These are phyloP conservation scores for Hephaestus fuliginosus DNA, from an alignment of 2,797 vertebrate genomes.

Conservation along the genomic window DNA sequence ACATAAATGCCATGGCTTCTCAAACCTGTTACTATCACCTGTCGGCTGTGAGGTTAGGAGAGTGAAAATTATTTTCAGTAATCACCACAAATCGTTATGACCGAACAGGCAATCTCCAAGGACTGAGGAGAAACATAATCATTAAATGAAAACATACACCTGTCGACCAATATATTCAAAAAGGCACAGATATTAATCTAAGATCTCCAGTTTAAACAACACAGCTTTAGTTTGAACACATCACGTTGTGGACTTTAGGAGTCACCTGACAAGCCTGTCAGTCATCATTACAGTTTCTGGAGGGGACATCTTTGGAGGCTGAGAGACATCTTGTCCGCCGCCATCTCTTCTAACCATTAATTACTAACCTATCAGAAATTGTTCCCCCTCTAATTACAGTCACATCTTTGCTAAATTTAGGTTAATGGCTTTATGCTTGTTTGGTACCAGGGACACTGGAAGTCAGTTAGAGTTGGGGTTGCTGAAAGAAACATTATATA, in stretches of 20 bases:
- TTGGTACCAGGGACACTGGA: not conserved
- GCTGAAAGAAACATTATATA: no score
- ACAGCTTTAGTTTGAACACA: not conserved
- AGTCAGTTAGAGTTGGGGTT: no score
- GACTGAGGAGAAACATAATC: conserved; percentile 8
- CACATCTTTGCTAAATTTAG: conserved; percentile 28
- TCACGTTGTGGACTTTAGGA: conserved; percentile 1
- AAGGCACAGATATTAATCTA: not conserved
- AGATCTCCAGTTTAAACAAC: conserved; percentile 7
- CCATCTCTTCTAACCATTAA: conserved; percentile 11
- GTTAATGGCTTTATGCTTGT: not conserved
- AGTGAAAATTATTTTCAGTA: conserved; percentile 27
- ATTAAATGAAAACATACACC: conserved; percentile 25
- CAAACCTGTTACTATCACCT: conserved; percentile 52
- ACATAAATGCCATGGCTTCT: conserved; percentile 21
- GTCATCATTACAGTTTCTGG: conserved; percentile 23
- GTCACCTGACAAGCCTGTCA: conserved; percentile 35
- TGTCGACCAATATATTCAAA: not conserved
- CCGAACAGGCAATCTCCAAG: conserved; percentile 19
- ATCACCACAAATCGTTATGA: conserved; percentile 45
- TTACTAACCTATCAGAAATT: conserved; percentile 23
- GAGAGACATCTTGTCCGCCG: conserved; percentile 19
- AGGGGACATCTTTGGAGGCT: conserved; percentile 3
- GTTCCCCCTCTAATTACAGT: conserved; percentile 17
- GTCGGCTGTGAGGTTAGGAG: not conserved